A percentile compares a stretch with the other conserved stretches of the same genome.
Conservation (phyloP, 2,888 invertebrate species). For the Drosophila acutilabella region DNA sequence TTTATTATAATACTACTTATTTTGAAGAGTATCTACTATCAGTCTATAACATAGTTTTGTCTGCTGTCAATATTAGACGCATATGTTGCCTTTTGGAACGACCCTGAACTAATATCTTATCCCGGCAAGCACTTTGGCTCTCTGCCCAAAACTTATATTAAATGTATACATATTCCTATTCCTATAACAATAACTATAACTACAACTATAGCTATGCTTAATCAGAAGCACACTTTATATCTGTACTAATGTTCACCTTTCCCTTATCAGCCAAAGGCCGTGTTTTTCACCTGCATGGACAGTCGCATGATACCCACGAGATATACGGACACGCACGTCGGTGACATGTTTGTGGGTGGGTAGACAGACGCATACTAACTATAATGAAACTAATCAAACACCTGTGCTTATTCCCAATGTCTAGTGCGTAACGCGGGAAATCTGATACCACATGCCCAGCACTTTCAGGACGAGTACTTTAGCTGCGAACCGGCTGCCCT, state of each 20-base stretch:
- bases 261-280: constrained; percentile 94
- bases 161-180: constrained; percentile 11
- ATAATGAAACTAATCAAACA: constrained; percentile 31
- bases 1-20: too few relatives aligned
- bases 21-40: background rate
- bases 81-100: constrained; percentile 18
- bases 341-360: constrained; percentile 98
- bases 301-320: constrained; percentile 98
- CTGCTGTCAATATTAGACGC: background rate
- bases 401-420: constrained; percentile 82
- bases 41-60: background rate
- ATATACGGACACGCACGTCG: constrained; percentile 97
- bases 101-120: constrained; percentile 40
- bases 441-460: constrained; percentile 95
- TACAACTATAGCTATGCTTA: constrained; percentile 8
- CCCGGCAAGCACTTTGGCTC: constrained; percentile 31
- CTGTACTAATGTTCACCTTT: constrained; percentile 46
- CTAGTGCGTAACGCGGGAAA: constrained; percentile 98
- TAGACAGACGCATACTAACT: constrained; percentile 45
- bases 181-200: background rate
- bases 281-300: constrained; percentile 99
- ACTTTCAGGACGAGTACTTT: constrained; percentile 93
- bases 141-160: constrained; percentile 21
- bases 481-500: constrained; percentile 98
- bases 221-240: constrained; percentile 23